Conservation (phyloP, 2,888 invertebrate species). For the Amblyjoppa proteus region DNA sequence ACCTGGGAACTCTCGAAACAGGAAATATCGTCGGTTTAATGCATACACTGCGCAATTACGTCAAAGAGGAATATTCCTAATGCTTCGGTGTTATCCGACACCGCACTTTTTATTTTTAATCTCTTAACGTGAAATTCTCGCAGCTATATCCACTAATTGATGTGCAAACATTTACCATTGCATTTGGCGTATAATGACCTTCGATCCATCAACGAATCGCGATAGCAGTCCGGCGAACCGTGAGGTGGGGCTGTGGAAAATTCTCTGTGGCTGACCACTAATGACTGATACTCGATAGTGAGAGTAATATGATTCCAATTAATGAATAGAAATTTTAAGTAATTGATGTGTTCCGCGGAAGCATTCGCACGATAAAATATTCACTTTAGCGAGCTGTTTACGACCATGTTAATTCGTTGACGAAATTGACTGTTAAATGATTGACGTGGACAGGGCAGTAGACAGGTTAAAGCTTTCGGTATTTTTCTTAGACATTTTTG, state of each 20-base stretch:
- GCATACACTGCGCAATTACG: background rate
- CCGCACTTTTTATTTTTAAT: background rate
- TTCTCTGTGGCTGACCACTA: background rate
- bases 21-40: background rate
- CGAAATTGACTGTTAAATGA: background rate
- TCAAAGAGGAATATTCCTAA: background rate
- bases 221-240: background rate
- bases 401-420: background rate
- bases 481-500: too few species aligned
- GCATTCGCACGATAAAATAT: background rate
- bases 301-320: background rate
- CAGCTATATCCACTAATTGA: conserved; percentile 4
- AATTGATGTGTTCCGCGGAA: background rate
- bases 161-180: background rate
- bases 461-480: background rate
- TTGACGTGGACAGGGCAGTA: background rate
- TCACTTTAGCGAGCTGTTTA: too few species aligned
- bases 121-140: background rate
- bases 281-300: background rate
- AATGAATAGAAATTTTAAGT: background rate
- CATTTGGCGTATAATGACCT: background rate
- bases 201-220: conserved; percentile 1
- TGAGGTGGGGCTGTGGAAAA: background rate
- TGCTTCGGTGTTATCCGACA: background rate
- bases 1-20: background rate